A percentile compares a stretch with the other conserved stretches of the same genome.
phyloP scores from a whole-genome alignment of 92 coral and sea anemone genomes.

The Epizoanthus rinbou region DNA sequence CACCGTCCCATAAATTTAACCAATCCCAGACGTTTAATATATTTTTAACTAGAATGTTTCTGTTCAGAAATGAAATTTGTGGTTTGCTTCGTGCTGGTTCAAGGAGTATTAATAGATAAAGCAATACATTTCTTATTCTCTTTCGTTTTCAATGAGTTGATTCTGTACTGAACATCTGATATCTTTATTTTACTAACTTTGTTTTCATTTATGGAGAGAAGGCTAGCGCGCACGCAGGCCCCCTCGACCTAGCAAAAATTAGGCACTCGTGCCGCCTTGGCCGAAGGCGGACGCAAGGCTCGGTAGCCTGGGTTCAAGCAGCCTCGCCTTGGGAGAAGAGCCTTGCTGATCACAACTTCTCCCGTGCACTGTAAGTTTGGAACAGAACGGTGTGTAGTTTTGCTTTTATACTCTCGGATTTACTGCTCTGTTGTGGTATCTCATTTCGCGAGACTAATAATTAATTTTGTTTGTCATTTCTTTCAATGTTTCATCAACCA shows the following conservation, averaged over 20 bases:
- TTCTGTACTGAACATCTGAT: too few relatives aligned
- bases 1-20: too few relatives aligned
- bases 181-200: too few relatives aligned
- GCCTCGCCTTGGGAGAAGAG: constrained; percentile 75
- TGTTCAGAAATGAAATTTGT: too few relatives aligned
- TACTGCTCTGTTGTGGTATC: constrained; percentile 13
- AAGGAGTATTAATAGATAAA: too few relatives aligned
- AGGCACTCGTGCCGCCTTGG: constrained; percentile 67
- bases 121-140: too few relatives aligned
- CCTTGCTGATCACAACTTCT: constrained; percentile 72
- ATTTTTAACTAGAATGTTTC: too few relatives aligned
- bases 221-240: constrained; percentile 67
- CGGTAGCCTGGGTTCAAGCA: constrained; percentile 60
- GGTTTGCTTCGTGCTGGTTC: too few relatives aligned
- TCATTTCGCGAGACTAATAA: neutral
- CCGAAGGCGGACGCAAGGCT: constrained; percentile 79
- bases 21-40: too few relatives aligned
- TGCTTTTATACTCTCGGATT: constrained; percentile 49
- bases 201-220: constrained; percentile 2
- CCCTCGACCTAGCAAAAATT: constrained; percentile 69
- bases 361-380: constrained; percentile 83
- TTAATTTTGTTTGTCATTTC: neutral
- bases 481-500: constrained; percentile 8
- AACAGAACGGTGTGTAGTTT: neutral
- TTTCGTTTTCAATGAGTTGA: too few relatives aligned